phyloP scores from a whole-genome alignment of 2,888 invertebrate genomes.

The Rhagonycha lutea region DNA sequence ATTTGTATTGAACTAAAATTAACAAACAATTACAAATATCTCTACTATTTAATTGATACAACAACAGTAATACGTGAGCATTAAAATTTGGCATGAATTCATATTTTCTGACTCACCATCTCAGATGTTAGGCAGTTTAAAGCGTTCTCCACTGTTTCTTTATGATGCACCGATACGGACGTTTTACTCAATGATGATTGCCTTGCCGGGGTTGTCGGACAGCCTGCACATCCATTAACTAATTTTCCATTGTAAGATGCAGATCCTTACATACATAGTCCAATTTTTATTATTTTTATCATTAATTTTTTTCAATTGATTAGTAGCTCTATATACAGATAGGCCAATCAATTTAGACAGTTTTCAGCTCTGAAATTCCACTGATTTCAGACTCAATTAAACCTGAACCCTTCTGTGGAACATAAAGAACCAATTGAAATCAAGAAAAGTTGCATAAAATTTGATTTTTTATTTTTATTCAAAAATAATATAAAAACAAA shows the following conservation, averaged over 20 bases:
- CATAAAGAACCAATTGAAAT: neutral
- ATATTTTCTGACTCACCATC: constrained; percentile 70
- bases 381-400: neutral
- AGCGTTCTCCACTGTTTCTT: constrained; percentile 70
- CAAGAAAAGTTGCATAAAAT: too few species aligned
- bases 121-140: constrained; percentile 82
- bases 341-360: neutral
- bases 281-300: constrained; percentile 25
- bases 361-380: neutral
- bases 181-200: constrained; percentile 54
- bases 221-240: constrained; percentile 57
- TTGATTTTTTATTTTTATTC: too few species aligned
- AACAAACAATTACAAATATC: constrained; percentile 12
- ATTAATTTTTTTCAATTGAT: neutral
- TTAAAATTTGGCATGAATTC: constrained; percentile 23
- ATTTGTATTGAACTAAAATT: neutral
- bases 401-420: neutral
- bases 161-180: constrained; percentile 52
- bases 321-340: neutral
- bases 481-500: too few species aligned
- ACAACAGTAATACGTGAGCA: constrained; percentile 15
- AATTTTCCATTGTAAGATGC: constrained; percentile 30
- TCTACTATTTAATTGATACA: neutral
- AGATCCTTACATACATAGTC: constrained; percentile 25
- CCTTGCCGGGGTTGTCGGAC: constrained; percentile 64